Conservation (phyloP, 2,797 vertebrate species). For the Petrocephalus schoutedeni region DNA sequence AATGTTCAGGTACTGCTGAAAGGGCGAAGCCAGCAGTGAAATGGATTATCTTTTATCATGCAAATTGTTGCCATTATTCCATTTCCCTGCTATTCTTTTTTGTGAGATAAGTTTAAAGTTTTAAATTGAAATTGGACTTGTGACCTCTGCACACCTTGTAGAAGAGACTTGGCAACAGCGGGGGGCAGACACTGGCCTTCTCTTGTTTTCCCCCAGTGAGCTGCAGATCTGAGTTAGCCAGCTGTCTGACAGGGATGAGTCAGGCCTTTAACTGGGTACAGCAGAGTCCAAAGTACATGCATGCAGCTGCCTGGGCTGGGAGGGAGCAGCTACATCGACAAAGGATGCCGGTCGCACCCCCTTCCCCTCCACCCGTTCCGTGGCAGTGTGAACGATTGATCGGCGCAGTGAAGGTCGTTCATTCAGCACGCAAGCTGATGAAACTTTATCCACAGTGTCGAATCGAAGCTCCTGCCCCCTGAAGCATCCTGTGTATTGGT, state of each 20-base stretch:
- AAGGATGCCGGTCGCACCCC: neutral
- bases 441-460: neutral
- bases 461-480: neutral
- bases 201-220: neutral
- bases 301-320: neutral
- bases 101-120: neutral
- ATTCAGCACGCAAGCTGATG: neutral
- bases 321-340: neutral
- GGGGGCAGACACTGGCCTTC: neutral
- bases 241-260: neutral
- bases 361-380: neutral
- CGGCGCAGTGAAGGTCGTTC: neutral
- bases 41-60: neutral
- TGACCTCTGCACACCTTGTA: neutral
- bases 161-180: neutral
- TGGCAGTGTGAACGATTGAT: neutral
- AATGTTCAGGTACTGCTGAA: neutral
- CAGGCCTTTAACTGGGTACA: neutral
- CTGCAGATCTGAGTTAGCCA: neutral
- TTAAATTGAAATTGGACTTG: neutral
- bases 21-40: neutral
- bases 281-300: conserved; percentile 21
- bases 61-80: neutral
- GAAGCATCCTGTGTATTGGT: neutral
- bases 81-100: neutral